Conservation (phyloP, 2,888 invertebrate genomes). For the Drosophila longiperda region DNA sequence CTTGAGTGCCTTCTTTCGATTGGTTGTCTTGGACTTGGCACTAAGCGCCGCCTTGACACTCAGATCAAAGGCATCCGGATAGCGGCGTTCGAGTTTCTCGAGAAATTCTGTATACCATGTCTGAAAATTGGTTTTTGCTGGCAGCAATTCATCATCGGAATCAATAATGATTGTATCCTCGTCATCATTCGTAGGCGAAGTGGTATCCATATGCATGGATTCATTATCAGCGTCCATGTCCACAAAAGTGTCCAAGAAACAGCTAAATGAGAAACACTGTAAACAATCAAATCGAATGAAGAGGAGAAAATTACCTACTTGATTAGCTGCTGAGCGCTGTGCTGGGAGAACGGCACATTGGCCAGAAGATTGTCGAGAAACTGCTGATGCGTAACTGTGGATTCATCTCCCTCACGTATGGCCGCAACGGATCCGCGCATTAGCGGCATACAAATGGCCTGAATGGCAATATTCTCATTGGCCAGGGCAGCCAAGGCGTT, state of each 20-base stretch:
- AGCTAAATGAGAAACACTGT: slow-evolving; percentile 82
- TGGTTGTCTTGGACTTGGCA: slow-evolving; percentile 64
- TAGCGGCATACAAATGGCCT: slow-evolving; percentile 87
- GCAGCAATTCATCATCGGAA: slow-evolving; percentile 75
- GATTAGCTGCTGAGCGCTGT: slow-evolving; percentile 86
- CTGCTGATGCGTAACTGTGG: slow-evolving; percentile 85
- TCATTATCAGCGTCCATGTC: slow-evolving; percentile 2
- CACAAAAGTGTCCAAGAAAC: slow-evolving; percentile 85
- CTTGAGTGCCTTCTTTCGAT: slow-evolving; percentile 84
- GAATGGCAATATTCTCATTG: slow-evolving; percentile 86
- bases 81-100: slow-evolving; percentile 88
- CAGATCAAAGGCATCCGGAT: slow-evolving; percentile 90
- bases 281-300: neutral
- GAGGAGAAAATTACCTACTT: slow-evolving; percentile 85
- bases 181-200: slow-evolving; percentile 47
- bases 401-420: slow-evolving; percentile 86
- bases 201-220: slow-evolving; percentile 7
- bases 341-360: slow-evolving; percentile 87
- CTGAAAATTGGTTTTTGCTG: slow-evolving; percentile 75
- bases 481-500: slow-evolving; percentile 86
- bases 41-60: slow-evolving; percentile 87
- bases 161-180: slow-evolving; percentile 83
- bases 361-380: slow-evolving; percentile 87
- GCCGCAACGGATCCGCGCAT: slow-evolving; percentile 86
- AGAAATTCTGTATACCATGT: slow-evolving; percentile 87